Conservation (phyloP, 2,888 invertebrate genomes). For the Agonum fuliginosum region DNA sequence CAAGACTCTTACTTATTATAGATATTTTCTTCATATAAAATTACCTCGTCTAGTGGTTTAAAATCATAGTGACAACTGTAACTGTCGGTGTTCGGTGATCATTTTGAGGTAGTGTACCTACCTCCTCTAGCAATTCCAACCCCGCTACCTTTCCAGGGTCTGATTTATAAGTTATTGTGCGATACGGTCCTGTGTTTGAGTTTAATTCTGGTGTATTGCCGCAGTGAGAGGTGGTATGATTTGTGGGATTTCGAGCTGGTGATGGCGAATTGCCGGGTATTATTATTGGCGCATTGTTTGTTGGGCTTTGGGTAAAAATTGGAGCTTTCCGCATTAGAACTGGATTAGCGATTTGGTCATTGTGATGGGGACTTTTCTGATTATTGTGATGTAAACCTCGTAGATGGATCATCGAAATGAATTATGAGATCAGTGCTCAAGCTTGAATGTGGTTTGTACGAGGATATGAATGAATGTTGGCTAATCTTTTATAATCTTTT, state of each 20-base stretch:
- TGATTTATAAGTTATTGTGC: slow-evolving; percentile 53
- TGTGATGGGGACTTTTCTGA: not conserved
- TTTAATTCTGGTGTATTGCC: slow-evolving; percentile 42
- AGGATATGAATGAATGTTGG: no score
- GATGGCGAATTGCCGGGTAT: slow-evolving; percentile 28
- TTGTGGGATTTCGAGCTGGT: slow-evolving; percentile 23
- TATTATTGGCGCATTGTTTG: slow-evolving; percentile 41
- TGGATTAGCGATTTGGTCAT: not conserved
- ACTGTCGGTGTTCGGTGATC: no score
- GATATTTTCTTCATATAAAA: no score
- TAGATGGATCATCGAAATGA: not conserved
- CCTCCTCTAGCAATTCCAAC: no score
- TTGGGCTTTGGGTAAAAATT: slow-evolving; percentile 19
- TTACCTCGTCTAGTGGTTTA: no score
- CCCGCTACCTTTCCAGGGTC: not conserved
- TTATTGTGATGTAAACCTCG: not conserved
- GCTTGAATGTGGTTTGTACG: no score
- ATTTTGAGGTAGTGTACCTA: no score
- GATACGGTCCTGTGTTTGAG: slow-evolving; percentile 45
- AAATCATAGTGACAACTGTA: no score
- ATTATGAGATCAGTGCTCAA: no score
- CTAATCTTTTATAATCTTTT: no score
- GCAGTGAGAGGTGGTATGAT: slow-evolving; percentile 35
- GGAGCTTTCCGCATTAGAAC: not conserved
- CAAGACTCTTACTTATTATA: no score